Evolutionary conservation across 2,888 invertebrate species (phyloP).

Genomic region (Dynastes tityus): DNA sequence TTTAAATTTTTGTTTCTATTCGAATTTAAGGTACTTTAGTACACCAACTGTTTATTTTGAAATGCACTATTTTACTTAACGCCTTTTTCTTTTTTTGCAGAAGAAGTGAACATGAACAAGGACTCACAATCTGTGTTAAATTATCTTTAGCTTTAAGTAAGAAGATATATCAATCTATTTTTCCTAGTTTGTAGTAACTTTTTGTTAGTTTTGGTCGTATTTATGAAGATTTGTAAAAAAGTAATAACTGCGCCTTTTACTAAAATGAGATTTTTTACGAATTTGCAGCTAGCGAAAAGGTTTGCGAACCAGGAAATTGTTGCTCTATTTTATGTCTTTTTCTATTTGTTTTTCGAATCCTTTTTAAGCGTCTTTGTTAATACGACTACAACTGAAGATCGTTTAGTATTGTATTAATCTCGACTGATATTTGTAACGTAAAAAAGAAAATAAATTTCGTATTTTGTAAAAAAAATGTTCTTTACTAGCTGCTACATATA

Average conservation of each 20-base stretch:
- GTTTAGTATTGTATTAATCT: constrained; percentile 22
- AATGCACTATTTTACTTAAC: constrained; percentile 1
- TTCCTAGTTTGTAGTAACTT: constrained; percentile 12
- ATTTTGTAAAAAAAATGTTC: constrained; percentile 4
- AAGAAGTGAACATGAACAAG: constrained; percentile 34
- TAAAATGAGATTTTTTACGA: too few relatives aligned
- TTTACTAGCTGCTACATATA: not conserved
- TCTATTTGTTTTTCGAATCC: too few relatives aligned
- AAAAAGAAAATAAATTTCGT: constrained; percentile 25
- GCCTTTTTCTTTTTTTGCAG: constrained; percentile 21
- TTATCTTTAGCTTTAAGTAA: constrained; percentile 32
- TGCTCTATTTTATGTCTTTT: too few relatives aligned
- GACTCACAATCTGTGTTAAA: constrained; percentile 40
- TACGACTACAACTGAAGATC: not conserved
- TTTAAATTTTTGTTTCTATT: constrained; percentile 40
- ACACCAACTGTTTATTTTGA: not conserved
- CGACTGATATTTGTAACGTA: constrained; percentile 31
- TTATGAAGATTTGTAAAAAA: not conserved
- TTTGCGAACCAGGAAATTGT: too few relatives aligned
- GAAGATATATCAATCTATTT: constrained; percentile 15
- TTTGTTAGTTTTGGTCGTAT: constrained; percentile 18
- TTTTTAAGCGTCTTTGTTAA: constrained; percentile 14
- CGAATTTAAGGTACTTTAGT: constrained; percentile 39
- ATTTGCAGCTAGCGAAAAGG: too few relatives aligned
- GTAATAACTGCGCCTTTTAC: not conserved